Percentiles rank a stretch among this genome's conserved stretches.
These are phyloP conservation scores for Chanos chanos DNA, from an alignment of 2,797 vertebrate genomes.

Conservation along the genomic window DNA sequence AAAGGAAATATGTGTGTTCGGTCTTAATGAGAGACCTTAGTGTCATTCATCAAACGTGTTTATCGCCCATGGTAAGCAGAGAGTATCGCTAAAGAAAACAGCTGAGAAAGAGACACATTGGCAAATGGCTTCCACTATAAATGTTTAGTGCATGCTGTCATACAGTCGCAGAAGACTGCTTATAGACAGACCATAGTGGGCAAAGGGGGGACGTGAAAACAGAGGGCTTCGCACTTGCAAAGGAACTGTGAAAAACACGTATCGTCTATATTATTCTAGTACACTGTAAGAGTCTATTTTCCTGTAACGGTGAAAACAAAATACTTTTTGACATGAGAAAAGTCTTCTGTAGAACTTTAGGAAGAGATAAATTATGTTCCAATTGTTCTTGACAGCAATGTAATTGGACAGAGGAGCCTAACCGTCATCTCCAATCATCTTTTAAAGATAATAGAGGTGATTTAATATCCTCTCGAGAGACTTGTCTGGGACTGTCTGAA, in stretches of 20 bases:
- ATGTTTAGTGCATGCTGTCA: constrained; percentile 11
- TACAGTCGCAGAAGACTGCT: too few relatives aligned
- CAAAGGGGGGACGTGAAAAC: neutral
- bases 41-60: constrained; percentile 12
- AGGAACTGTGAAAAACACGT: too few relatives aligned
- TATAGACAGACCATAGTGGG: neutral
- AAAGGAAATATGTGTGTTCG: neutral
- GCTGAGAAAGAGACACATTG: neutral
- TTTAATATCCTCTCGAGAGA: neutral
- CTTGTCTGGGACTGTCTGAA: too few relatives aligned
- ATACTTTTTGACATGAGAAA: too few relatives aligned
- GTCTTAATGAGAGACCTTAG: neutral
- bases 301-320: too few relatives aligned
- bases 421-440: neutral
- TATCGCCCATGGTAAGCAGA: constrained; percentile 16
- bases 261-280: too few relatives aligned
- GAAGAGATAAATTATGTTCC: neutral
- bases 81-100: constrained; percentile 5
- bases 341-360: neutral
- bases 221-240: too few relatives aligned
- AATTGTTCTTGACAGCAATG: neutral
- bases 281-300: too few relatives aligned
- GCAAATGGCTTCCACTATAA: constrained; percentile 16
- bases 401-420: neutral
- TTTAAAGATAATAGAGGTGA: neutral